phyloP scores from a whole-genome alignment of 53 echinoderm and acorn worm species.

The Holothuria scabra region DNA sequence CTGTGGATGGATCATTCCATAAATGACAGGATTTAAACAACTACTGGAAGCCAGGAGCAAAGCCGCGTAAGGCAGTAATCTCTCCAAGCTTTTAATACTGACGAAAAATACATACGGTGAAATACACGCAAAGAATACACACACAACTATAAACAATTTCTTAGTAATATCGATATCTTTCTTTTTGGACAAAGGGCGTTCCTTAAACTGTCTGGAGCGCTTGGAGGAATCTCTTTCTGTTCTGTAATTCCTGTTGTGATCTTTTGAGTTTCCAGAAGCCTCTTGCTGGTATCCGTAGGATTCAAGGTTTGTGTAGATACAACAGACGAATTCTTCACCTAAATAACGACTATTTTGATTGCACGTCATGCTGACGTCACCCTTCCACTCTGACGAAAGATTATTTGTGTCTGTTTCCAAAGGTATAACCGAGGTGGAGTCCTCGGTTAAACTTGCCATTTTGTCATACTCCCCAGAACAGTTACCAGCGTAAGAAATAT shows the following conservation, averaged over 20 bases:
- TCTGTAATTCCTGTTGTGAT: not conserved
- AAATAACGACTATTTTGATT: too few species aligned
- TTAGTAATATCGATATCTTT: conserved; percentile 41
- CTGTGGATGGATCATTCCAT: conserved; percentile 29
- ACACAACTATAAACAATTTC: conserved; percentile 23
- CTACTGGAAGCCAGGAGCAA: conserved; percentile 1
- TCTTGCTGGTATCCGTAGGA: too few species aligned
- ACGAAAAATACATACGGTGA: conserved; percentile 34
- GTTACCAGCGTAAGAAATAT: too few species aligned
- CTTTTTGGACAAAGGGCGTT: not conserved
- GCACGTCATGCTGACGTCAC: too few species aligned
- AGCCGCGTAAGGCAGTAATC: conserved; percentile 34
- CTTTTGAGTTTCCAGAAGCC: not conserved
- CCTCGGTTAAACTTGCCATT: too few species aligned
- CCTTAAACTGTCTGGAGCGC: not conserved
- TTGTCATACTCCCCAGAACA: too few species aligned
- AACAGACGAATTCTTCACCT: too few species aligned
- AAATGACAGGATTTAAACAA: conserved; percentile 35
- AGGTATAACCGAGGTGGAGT: too few species aligned
- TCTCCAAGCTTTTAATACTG: conserved; percentile 12
- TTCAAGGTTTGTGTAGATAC: too few species aligned
- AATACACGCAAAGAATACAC: conserved; percentile 29
- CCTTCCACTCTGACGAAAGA: too few species aligned
- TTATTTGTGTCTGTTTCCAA: too few species aligned
- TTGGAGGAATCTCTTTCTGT: not conserved